phyloP scores from a whole-genome alignment of 2,113 vertebrate species.

The Serilophus lunatus region DNA sequence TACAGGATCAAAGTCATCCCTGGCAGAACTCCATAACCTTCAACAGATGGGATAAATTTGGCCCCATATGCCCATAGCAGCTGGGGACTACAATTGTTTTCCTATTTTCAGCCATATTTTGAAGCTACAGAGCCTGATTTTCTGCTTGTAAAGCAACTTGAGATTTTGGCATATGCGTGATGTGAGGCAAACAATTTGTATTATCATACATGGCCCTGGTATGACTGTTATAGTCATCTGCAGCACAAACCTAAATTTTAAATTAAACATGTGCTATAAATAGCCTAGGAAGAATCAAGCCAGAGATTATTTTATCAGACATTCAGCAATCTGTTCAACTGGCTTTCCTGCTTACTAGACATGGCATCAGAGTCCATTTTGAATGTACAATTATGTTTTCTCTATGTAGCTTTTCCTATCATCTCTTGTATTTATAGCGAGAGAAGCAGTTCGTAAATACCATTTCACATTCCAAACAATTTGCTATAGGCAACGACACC shows the following conservation, averaged over 20 bases:
- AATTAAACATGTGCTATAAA: slow-evolving; percentile 41
- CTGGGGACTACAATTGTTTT: slow-evolving; percentile 36
- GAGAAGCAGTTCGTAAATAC: slow-evolving; percentile 41
- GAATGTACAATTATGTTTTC: slow-evolving; percentile 28
- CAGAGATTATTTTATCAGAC: slow-evolving; percentile 52
- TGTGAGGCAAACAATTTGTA: background rate
- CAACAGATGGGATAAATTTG: slow-evolving; percentile 48
- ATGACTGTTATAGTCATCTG: slow-evolving; percentile 19
- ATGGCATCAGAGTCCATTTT: slow-evolving; percentile 35
- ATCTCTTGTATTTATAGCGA: slow-evolving; percentile 43
- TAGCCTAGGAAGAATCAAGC: slow-evolving; percentile 43
- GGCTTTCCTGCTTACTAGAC: slow-evolving; percentile 6
- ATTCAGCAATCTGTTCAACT: slow-evolving; percentile 32
- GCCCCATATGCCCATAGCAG: slow-evolving; percentile 7
- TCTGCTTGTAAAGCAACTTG: background rate
- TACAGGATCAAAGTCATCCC: slow-evolving; percentile 41
- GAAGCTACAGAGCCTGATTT: background rate
- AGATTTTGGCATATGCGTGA: background rate
- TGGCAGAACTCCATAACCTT: slow-evolving; percentile 42
- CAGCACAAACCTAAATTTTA: slow-evolving; percentile 25
- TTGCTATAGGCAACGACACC: slow-evolving; percentile 71
- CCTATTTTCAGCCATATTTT: background rate
- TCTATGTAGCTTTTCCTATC: slow-evolving; percentile 24
- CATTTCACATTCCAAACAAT: slow-evolving; percentile 68
- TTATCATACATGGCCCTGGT: background rate